A percentile compares a stretch with the other conserved stretches of the same genome.
These are phyloP conservation scores for Enteromius anoplus DNA, from an alignment of 2,797 vertebrate genomes.

Conservation along the genomic window DNA sequence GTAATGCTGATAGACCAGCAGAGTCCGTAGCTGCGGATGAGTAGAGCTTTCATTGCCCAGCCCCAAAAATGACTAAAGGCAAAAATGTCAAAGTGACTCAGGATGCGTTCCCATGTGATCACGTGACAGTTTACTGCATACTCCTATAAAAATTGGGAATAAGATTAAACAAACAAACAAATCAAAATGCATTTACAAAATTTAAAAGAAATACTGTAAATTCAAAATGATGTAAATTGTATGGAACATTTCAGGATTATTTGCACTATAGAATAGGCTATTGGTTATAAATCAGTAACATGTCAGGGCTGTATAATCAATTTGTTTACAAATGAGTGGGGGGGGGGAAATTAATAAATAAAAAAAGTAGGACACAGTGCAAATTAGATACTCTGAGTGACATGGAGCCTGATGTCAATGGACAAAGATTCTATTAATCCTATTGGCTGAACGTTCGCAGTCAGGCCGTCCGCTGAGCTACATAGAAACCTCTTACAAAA, in stretches of 20 bases:
- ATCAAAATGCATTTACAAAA: neutral
- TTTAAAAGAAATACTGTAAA: neutral
- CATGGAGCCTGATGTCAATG: constrained; percentile 19
- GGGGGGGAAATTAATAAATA: neutral
- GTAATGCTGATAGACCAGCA: constrained; percentile 99
- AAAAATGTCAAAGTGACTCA: constrained; percentile 98
- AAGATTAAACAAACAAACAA: neutral
- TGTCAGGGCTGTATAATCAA: neutral
- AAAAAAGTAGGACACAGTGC: neutral
- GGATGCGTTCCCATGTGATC: constrained; percentile 94
- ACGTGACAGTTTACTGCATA: constrained; percentile 94
- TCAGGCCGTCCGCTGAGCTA: constrained; percentile 11
- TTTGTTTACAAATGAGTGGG: neutral
- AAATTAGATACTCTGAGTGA: neutral
- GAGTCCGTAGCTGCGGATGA: constrained; percentile 95
- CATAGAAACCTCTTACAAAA: constrained; percentile 32
- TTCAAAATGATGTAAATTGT: neutral
- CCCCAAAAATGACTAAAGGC: constrained; percentile 99
- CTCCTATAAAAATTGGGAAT: constrained; percentile 74
- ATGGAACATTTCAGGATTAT: neutral
- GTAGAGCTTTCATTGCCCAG: constrained; percentile 97
- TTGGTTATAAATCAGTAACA: neutral
- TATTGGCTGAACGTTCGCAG: neutral
- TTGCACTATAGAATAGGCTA: neutral
- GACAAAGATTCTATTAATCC: constrained; percentile 14